Conservation (phyloP, 2,888 invertebrate genomes). For the Harmothoe impar region DNA sequence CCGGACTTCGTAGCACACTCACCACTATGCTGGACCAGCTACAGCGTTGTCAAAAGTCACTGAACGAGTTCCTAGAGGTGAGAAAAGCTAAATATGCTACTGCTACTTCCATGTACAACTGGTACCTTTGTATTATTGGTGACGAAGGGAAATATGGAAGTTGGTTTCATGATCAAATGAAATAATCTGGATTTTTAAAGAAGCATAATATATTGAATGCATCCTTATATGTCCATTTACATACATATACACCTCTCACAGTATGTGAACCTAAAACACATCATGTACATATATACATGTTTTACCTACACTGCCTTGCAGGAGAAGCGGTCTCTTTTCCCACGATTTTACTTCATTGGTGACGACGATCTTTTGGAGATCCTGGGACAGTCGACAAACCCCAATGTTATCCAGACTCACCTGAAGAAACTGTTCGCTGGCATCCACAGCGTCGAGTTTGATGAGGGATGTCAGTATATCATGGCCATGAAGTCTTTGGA, state of each 20-base stretch:
- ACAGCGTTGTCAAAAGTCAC: constrained; percentile 94
- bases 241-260: not conserved
- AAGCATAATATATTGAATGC: no score
- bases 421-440: constrained; percentile 96
- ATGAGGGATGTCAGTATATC: constrained; percentile 85
- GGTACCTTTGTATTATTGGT: no score
- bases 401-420: constrained; percentile 95
- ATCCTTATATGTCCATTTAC: not conserved
- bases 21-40: constrained; percentile 93
- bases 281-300: not conserved
- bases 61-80: constrained; percentile 95
- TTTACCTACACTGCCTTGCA: constrained; percentile 82
- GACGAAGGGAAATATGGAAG: no score
- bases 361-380: constrained; percentile 98
- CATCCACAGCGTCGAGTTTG: constrained; percentile 87
- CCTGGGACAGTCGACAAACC: constrained; percentile 95
- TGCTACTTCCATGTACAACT: no score
- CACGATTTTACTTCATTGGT: constrained; percentile 97
- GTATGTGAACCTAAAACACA: no score
- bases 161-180: no score
- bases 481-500: constrained; percentile 90
- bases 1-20: constrained; percentile 89
- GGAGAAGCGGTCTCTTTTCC: constrained; percentile 96
- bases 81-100: not conserved
- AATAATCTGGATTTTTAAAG: no score